phyloP scores from a whole-genome alignment of 2,797 vertebrate genomes.

The Crenuchus spilurus region DNA sequence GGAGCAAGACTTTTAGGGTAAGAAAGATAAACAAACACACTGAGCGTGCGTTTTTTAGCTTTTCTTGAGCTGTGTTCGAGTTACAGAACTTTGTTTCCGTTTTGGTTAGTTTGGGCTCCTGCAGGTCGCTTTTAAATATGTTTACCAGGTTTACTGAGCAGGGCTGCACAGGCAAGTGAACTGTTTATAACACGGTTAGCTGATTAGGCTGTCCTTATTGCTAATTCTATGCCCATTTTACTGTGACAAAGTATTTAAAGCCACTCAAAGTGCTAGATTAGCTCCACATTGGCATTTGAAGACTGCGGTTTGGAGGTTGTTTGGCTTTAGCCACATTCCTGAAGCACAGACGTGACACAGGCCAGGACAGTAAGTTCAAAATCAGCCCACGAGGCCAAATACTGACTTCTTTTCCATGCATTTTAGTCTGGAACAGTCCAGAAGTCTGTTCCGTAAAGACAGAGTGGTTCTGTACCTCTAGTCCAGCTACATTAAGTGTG shows the following conservation, averaged over 20 bases:
- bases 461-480: neutral
- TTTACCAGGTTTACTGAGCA: neutral
- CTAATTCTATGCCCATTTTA: neutral
- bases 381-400: neutral
- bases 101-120: neutral
- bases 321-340: neutral
- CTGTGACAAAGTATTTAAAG: neutral
- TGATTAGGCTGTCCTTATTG: neutral
- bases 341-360: neutral
- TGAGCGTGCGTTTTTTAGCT: no score
- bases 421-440: neutral
- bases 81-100: constrained; percentile 15
- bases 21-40: neutral
- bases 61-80: neutral
- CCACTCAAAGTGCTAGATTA: neutral
- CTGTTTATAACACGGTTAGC: neutral
- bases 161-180: neutral
- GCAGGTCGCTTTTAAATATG: neutral
- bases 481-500: neutral
- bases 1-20: constrained; percentile 72
- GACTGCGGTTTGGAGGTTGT: neutral
- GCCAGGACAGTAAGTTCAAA: neutral
- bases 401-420: neutral
- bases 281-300: neutral
- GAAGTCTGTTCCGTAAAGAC: no score